Evolutionary conservation across 2,888 invertebrate genomes (phyloP).

Genomic region (Emmelina monodactyla): DNA sequence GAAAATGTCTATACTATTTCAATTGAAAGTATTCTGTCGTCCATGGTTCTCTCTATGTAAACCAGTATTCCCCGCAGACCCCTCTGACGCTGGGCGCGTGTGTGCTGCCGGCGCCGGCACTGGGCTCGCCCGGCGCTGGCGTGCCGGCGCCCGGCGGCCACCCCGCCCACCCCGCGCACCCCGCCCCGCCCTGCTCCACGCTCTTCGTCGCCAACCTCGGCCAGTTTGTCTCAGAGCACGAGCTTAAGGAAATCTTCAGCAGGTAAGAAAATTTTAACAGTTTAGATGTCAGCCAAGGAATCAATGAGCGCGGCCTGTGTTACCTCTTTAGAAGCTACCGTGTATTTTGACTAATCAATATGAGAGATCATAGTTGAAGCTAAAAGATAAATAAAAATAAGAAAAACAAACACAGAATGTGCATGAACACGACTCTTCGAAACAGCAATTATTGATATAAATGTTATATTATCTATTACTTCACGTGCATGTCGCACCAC

Average conservation of each 20-base stretch:
- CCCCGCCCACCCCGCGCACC: conserved; percentile 62
- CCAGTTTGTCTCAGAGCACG: conserved; percentile 97
- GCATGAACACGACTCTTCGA: conserved; percentile 35
- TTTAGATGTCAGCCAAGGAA: no score
- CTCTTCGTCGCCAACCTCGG: conserved; percentile 98
- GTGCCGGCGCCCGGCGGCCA: conserved; percentile 68
- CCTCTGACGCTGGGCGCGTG: conserved; percentile 73
- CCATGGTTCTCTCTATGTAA: conserved; percentile 76
- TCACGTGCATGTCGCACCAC: conserved; percentile 61
- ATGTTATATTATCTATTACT: conserved; percentile 12
- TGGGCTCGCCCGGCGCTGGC: conserved; percentile 89
- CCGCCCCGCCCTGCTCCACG: conserved; percentile 93
- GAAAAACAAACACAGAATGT: conserved; percentile 21
- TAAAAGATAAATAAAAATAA: background rate
- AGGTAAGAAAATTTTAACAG: conserved; percentile 70
- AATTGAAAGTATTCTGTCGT: no score
- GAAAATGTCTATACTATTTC: no score
- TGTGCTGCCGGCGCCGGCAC: conserved; percentile 91
- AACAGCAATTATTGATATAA: background rate
- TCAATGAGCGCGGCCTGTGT: background rate
- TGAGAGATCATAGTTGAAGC: background rate
- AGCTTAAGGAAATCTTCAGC: conserved; percentile 97
- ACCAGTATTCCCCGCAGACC: conserved; percentile 42
- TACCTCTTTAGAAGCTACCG: background rate
- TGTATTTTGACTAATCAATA: background rate